These are phyloP conservation scores for Eupithecia tripunctaria DNA, from an alignment of 2,888 invertebrate species.

Conservation along the genomic window DNA sequence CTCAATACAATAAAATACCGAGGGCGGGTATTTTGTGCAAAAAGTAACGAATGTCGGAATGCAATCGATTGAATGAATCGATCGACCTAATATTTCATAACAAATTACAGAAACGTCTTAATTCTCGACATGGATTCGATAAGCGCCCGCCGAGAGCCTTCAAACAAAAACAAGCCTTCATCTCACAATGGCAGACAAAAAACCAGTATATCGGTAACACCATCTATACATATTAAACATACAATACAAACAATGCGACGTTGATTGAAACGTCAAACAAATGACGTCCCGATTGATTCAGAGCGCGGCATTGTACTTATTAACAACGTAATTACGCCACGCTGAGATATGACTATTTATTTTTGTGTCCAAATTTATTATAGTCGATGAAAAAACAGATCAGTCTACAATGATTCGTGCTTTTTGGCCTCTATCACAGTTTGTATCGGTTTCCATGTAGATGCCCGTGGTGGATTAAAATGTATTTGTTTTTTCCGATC, in stretches of 20 bases:
- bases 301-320: conserved; percentile 76
- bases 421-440: conserved; percentile 63
- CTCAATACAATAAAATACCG: conserved; percentile 32
- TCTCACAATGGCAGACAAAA: conserved; percentile 67
- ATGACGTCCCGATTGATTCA: conserved; percentile 79
- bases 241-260: conserved; percentile 83
- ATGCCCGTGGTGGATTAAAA: conserved; percentile 49
- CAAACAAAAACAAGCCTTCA: conserved; percentile 68
- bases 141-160: conserved; percentile 56
- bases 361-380: conserved; percentile 78
- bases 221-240: conserved; percentile 81
- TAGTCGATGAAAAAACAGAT: conserved; percentile 73
- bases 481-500: conserved; percentile 54
- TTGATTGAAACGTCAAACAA: conserved; percentile 83
- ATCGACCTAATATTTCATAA: conserved; percentile 69
- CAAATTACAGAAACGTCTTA: conserved; percentile 72
- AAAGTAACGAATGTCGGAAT: conserved; percentile 38
- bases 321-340: conserved; percentile 81
- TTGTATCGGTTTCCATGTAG: conserved; percentile 72
- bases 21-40: conserved; percentile 27
- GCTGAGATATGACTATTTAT: conserved; percentile 80
- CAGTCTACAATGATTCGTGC: conserved; percentile 71
- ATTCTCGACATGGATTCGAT: conserved; percentile 60
- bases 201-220: conserved; percentile 82
- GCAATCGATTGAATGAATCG: conserved; percentile 48